A percentile compares a stretch with the other conserved stretches of the same genome.
Evolutionary conservation across 2,113 vertebrate species (phyloP).

Genomic region (Chelonoidis abingdonii): DNA sequence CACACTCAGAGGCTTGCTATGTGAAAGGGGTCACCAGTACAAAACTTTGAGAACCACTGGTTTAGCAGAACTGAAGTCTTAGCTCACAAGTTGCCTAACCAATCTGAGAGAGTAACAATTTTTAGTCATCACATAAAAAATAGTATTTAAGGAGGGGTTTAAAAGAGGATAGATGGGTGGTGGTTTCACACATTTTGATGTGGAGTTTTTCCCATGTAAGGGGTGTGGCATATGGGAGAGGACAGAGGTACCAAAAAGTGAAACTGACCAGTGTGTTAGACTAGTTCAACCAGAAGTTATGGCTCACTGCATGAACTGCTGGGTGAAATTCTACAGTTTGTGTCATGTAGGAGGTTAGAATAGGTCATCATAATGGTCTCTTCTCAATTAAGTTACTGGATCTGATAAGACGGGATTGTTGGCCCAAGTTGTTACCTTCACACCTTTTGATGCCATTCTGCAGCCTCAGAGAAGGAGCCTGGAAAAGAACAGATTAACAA

Average conservation of each 20-base stretch:
- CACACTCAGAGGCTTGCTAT: no score
- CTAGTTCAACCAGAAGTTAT: neutral
- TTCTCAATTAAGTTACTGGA: neutral
- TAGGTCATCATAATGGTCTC: neutral
- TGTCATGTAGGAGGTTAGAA: no score
- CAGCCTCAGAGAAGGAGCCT: neutral
- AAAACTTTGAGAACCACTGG: no score
- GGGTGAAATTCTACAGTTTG: no score
- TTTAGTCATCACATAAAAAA: neutral
- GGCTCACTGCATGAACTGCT: no score
- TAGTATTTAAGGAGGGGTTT: neutral
- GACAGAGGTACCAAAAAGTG: neutral
- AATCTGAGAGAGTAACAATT: neutral
- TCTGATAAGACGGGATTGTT: neutral
- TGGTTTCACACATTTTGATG: neutral
- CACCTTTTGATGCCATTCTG: neutral
- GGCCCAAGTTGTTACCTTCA: neutral
- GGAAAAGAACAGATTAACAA: neutral
- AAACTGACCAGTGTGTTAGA: neutral
- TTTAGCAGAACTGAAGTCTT: neutral
- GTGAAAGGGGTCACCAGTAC: no score
- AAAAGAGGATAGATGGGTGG: neutral
- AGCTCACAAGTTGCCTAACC: neutral
- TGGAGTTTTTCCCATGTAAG: neutral
- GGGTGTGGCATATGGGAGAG: neutral